Evolutionary conservation across 2,888 invertebrate species (phyloP).

Genomic region (Meandrusa payeni): DNA sequence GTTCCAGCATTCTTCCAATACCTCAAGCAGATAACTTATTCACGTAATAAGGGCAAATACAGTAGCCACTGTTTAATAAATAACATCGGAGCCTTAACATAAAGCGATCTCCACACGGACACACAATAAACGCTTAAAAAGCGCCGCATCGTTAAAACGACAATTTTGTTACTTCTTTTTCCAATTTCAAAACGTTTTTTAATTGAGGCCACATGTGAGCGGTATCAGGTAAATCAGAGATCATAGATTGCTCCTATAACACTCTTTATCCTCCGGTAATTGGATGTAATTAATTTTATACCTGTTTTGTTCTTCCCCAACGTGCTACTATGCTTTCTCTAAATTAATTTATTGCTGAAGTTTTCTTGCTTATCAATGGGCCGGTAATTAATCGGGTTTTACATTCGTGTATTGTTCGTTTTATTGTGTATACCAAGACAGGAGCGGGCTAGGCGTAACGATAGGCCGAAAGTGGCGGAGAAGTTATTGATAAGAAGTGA

Average conservation of each 20-base stretch:
- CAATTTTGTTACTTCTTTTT: constrained; percentile 38
- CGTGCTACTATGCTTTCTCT: constrained; percentile 22
- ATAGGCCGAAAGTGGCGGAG: no score
- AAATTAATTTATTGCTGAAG: constrained; percentile 12
- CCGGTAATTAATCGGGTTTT: constrained; percentile 14
- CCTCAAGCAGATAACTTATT: no score
- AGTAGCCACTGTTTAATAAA: background rate
- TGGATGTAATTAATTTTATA: constrained; percentile 45
- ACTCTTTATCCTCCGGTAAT: constrained; percentile 39
- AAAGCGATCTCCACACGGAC: constrained; percentile 43
- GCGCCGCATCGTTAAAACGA: constrained; percentile 47
- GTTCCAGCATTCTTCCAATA: no score
- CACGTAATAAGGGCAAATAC: no score
- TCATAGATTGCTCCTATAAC: constrained; percentile 48
- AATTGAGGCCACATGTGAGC: constrained; percentile 68
- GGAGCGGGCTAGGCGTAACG: no score
- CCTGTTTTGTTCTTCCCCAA: constrained; percentile 28
- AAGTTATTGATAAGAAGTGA: no score
- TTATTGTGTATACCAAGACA: constrained; percentile 4
- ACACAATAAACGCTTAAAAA: constrained; percentile 42
- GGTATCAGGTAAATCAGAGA: constrained; percentile 60
- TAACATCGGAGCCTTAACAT: constrained; percentile 45
- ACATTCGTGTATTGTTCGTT: background rate
- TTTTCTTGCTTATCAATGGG: constrained; percentile 11
- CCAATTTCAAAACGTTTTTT: constrained; percentile 48